Evolutionary conservation across 2,888 invertebrate genomes (phyloP).

Genomic region (Acleris sparsana): DNA sequence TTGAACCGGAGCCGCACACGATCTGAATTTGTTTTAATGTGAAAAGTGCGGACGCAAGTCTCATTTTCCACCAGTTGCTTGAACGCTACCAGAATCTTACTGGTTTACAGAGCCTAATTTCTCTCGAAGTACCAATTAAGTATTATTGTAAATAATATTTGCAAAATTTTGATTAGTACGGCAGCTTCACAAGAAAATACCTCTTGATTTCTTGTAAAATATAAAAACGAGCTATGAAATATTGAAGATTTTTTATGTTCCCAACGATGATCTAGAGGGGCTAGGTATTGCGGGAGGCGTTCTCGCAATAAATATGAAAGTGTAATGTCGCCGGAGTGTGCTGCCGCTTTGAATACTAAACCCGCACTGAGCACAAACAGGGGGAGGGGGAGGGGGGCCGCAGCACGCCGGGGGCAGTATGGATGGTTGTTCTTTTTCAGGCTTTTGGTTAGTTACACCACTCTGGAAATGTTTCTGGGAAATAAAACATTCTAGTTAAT

Average conservation of each 20-base stretch:
- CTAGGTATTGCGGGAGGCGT: slow-evolving; percentile 62
- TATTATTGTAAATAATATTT: too few species aligned
- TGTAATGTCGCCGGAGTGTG: slow-evolving; percentile 75
- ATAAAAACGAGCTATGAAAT: slow-evolving; percentile 31
- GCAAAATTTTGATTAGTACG: too few species aligned
- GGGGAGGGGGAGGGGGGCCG: slow-evolving; percentile 55
- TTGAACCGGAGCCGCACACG: too few species aligned
- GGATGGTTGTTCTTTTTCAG: background rate
- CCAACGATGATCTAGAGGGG: slow-evolving; percentile 44
- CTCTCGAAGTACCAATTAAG: too few species aligned
- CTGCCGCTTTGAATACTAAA: slow-evolving; percentile 78
- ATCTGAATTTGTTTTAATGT: too few species aligned
- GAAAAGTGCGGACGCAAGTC: too few species aligned
- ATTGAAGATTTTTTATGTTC: slow-evolving; percentile 34
- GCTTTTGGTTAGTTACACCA: background rate
- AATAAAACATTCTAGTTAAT: too few species aligned
- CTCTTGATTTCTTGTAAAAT: background rate
- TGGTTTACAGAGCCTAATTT: too few species aligned
- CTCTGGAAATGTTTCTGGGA: too few species aligned
- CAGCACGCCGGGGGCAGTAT: slow-evolving; percentile 42
- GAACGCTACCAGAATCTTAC: too few species aligned
- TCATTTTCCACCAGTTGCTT: too few species aligned
- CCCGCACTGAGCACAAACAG: slow-evolving; percentile 68
- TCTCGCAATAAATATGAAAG: slow-evolving; percentile 79
- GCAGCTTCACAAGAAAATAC: too few species aligned